phyloP scores from a whole-genome alignment of 2,113 vertebrate genomes.

The Mixornis gularis region DNA sequence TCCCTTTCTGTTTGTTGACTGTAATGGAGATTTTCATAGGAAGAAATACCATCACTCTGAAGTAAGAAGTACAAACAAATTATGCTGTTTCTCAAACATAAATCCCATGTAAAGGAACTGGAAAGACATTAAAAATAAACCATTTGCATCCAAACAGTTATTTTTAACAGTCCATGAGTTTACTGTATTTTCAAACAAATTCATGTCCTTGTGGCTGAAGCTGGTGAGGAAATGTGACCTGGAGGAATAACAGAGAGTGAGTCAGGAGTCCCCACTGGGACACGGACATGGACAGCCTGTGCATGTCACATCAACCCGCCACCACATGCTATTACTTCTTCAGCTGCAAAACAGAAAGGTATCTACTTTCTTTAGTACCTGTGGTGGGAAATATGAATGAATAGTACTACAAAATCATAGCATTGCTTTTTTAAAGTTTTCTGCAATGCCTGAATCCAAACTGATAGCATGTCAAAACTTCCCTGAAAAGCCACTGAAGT shows the following conservation, averaged over 20 bases:
- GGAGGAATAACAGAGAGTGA: background rate
- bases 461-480: background rate
- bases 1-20: background rate
- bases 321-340: background rate
- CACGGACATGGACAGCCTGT: rapidly evolving
- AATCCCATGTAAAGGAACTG: background rate
- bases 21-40: background rate
- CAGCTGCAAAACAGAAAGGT: background rate
- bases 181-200: slow-evolving; percentile 34
- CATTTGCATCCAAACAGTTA: slow-evolving; percentile 32
- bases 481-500: background rate
- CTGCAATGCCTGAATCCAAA: background rate
- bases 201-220: background rate
- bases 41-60: background rate
- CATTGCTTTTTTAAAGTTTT: background rate
- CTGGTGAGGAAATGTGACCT: background rate
- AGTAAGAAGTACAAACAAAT: slow-evolving; percentile 43
- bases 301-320: rapidly evolving
- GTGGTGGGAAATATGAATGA: background rate
- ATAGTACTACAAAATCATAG: background rate
- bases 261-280: background rate
- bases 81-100: slow-evolving; percentile 8
- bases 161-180: slow-evolving; percentile 29
- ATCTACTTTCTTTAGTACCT: background rate
- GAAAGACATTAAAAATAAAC: slow-evolving; percentile 37